phyloP scores from a whole-genome alignment of 2,888 invertebrate species.

The Melanophora roralis region DNA sequence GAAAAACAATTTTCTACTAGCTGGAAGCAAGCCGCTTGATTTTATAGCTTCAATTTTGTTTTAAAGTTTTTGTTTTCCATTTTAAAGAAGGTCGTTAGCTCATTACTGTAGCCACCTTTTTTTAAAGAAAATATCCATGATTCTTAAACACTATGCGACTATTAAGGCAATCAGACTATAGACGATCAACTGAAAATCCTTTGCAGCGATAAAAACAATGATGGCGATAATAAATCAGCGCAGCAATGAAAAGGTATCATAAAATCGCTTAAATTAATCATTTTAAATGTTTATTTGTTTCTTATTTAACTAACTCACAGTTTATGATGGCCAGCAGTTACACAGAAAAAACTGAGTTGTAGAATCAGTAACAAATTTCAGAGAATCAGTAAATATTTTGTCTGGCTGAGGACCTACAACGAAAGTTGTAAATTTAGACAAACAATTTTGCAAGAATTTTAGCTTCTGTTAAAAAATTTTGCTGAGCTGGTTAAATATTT shows the following conservation, averaged over 20 bases:
- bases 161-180: constrained; percentile 13
- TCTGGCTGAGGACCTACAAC: too few species aligned
- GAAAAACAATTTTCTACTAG: neutral
- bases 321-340: constrained; percentile 63
- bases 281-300: constrained; percentile 75
- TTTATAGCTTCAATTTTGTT: constrained; percentile 4
- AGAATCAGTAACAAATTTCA: too few species aligned
- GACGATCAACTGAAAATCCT: constrained; percentile 3
- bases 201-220: constrained; percentile 55
- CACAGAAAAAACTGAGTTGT: too few species aligned
- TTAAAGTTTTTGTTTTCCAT: neutral
- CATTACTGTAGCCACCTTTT: constrained; percentile 44
- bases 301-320: constrained; percentile 69
- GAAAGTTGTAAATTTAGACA: too few species aligned
- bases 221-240: constrained; percentile 74
- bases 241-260: constrained; percentile 74
- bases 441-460: too few species aligned
- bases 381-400: too few species aligned
- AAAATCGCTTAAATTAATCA: constrained; percentile 78
- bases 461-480: too few species aligned
- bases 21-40: constrained; percentile 18
- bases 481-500: too few species aligned
- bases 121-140: neutral
- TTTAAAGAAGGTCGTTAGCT: constrained; percentile 29
- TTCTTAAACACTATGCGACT: neutral